phyloP scores from a whole-genome alignment of 2,797 vertebrate species.

The Myotis findleyi region DNA sequence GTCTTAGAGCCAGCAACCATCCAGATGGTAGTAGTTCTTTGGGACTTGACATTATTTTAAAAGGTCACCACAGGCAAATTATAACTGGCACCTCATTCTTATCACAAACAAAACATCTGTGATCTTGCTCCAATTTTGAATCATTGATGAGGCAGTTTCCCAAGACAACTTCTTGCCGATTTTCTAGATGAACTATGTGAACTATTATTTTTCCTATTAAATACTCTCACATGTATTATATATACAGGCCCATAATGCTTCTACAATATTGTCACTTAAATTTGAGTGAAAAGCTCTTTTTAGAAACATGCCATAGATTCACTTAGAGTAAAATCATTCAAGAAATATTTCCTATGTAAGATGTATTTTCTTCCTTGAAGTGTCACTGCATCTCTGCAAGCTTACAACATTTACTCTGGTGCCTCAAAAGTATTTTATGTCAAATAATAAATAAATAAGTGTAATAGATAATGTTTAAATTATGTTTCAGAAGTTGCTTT shows the following conservation, averaged over 20 bases:
- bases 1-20: slow-evolving; percentile 38
- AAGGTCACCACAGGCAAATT: slow-evolving; percentile 76
- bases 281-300: neutral
- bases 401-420: neutral
- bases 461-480: neutral
- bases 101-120: slow-evolving; percentile 78
- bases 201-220: slow-evolving; percentile 53
- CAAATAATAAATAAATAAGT: neutral
- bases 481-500: neutral
- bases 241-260: neutral
- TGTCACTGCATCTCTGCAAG: neutral
- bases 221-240: neutral
- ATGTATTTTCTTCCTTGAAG: neutral
- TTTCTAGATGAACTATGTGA: slow-evolving; percentile 58
- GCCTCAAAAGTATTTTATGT: neutral
- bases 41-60: slow-evolving; percentile 79
- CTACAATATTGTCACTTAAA: slow-evolving; percentile 42
- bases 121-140: slow-evolving; percentile 59
- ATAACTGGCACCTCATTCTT: slow-evolving; percentile 59
- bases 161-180: neutral
- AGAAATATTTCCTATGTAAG: neutral
- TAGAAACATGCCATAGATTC: neutral
- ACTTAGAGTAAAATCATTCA: neutral
- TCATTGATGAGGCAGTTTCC: neutral
- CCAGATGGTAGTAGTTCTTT: slow-evolving; percentile 73